Evolutionary conservation across 2,888 invertebrate genomes (phyloP).

Genomic region (Polyploca ridens): DNA sequence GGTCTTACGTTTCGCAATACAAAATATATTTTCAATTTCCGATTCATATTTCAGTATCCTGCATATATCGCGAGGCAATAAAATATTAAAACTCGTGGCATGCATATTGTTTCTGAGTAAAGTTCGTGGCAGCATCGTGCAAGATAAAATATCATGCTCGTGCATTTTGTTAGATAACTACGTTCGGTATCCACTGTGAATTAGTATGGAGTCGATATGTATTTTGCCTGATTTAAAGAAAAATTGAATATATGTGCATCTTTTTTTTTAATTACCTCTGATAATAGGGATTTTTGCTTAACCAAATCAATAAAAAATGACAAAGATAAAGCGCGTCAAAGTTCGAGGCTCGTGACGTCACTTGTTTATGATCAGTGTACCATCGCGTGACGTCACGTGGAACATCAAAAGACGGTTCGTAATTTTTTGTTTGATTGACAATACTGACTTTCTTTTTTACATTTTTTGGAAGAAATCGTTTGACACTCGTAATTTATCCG

Average conservation of each 20-base stretch:
- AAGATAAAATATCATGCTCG: conserved; percentile 38
- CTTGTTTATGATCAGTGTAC: no score
- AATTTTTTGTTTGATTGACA: no score
- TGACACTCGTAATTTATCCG: no score
- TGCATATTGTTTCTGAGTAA: conserved; percentile 46
- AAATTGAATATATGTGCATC: background rate
- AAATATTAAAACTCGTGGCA: conserved; percentile 55
- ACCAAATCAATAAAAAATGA: no score
- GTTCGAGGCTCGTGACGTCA: no score
- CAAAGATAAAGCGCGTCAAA: no score
- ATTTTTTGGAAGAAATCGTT: no score
- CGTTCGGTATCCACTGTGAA: conserved; percentile 23
- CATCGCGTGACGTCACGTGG: no score
- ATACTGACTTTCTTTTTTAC: no score
- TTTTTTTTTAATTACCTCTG: background rate
- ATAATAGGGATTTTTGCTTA: background rate
- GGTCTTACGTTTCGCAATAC: conserved; percentile 32
- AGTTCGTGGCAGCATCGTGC: conserved; percentile 30
- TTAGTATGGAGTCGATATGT: conserved; percentile 19
- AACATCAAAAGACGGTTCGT: no score
- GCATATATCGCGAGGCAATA: conserved; percentile 49
- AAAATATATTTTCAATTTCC: conserved; percentile 49
- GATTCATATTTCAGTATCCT: conserved; percentile 50
- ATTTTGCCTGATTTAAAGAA: background rate
- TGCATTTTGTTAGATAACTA: conserved; percentile 27